Conservation (phyloP, 2,113 vertebrate species). For the Lutjanus erythropterus region DNA sequence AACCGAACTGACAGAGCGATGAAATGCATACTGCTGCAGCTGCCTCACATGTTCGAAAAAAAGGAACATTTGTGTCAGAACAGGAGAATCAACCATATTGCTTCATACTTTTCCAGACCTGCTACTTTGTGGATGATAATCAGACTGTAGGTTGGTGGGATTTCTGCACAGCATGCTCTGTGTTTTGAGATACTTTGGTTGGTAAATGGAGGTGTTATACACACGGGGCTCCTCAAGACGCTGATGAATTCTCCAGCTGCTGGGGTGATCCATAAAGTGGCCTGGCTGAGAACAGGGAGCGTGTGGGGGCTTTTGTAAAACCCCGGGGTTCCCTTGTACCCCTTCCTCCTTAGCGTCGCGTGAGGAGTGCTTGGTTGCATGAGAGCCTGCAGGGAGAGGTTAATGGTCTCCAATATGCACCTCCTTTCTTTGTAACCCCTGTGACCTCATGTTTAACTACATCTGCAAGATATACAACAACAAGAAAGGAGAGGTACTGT, state of each 20-base stretch:
- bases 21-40: conserved; percentile 25
- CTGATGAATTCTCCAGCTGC: conserved; percentile 72
- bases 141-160: conserved; percentile 15
- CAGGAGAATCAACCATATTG: not conserved
- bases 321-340: conserved; percentile 20
- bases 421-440: conserved; percentile 28
- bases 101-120: conserved; percentile 14
- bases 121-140: conserved; percentile 4
- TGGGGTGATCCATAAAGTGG: conserved; percentile 50
- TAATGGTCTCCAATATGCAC: conserved; percentile 14
- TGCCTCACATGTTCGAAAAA: not conserved
- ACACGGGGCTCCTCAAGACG: conserved; percentile 2
- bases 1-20: conserved; percentile 10
- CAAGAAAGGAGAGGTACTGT: not conserved
- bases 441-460: conserved; percentile 24
- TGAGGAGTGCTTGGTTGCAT: conserved; percentile 12
- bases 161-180: conserved; percentile 18
- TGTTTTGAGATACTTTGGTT: conserved; percentile 10
- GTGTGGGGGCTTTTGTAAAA: conserved; percentile 18
- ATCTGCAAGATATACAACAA: not conserved
- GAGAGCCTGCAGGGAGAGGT: conserved; percentile 22
- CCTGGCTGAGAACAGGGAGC: conserved; percentile 19
- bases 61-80: conserved; percentile 4
- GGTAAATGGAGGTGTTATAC: conserved; percentile 53
- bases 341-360: not conserved